Evolutionary conservation across 2,113 vertebrate species (phyloP).

Genomic region (Neodon shergylaensis): DNA sequence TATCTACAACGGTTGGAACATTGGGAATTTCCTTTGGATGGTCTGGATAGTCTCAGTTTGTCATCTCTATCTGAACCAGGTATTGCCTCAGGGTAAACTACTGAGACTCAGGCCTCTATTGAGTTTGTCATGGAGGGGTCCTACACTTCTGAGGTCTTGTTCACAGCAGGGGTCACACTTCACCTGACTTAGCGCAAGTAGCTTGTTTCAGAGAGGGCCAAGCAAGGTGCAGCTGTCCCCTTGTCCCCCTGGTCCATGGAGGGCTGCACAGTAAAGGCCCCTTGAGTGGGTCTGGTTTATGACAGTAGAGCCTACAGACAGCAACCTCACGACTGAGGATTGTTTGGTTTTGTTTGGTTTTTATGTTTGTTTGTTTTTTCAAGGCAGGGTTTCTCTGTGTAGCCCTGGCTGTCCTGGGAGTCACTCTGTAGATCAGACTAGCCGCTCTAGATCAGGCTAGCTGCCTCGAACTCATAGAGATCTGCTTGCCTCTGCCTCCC

Average conservation of each 20-base stretch:
- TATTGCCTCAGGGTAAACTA: no score
- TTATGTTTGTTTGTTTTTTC: not conserved
- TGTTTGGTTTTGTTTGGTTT: not conserved
- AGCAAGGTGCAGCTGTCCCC: not conserved
- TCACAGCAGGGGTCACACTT: not conserved
- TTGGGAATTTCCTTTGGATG: no score
- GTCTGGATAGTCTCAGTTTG: no score
- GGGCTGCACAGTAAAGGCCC: not conserved
- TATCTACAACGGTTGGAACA: no score
- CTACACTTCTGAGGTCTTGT: no score
- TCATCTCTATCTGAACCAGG: no score
- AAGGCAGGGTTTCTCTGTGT: not conserved
- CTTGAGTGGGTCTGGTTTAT: not conserved
- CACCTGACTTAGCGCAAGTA: not conserved
- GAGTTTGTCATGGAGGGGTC: fast-evolving
- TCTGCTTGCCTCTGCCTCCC: not conserved
- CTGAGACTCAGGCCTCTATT: no score
- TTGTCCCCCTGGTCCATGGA: no score
- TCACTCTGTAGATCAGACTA: not conserved
- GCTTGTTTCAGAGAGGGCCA: no score
- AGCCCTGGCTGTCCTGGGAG: not conserved
- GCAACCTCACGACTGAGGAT: not conserved
- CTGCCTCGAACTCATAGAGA: not conserved
- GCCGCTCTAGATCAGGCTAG: not conserved
- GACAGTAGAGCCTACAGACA: not conserved